Evolutionary conservation across 2,888 invertebrate species (phyloP).

Genomic region (Brachypalpus laphriformis): DNA sequence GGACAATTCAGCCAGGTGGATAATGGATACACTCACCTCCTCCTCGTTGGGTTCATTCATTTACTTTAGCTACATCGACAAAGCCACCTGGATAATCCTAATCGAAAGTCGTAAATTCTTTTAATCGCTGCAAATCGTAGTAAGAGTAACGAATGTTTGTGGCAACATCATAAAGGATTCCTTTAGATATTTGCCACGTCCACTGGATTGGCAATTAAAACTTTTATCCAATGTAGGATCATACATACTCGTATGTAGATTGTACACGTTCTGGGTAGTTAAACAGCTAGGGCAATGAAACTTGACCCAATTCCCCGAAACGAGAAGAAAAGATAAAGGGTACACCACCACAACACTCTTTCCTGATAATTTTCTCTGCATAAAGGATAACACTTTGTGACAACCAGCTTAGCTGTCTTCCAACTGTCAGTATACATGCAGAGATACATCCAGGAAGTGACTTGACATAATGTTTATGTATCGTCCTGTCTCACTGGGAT

Average conservation of each 20-base stretch:
- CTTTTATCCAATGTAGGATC: too few relatives aligned
- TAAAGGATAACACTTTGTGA: conserved; percentile 31
- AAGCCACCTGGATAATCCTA: conserved; percentile 22
- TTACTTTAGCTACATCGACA: conserved; percentile 1
- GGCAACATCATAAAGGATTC: not conserved
- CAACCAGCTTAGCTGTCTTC: conserved; percentile 22
- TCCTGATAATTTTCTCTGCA: conserved; percentile 16
- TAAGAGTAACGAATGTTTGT: conserved; percentile 9
- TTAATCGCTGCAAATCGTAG: conserved; percentile 40
- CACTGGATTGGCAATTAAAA: too few relatives aligned
- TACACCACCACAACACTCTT: conserved; percentile 7
- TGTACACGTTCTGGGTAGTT: conserved; percentile 8
- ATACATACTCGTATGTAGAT: too few relatives aligned
- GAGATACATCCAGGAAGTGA: conserved; percentile 58
- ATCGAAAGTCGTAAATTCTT: conserved; percentile 65
- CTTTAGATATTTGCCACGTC: conserved; percentile 48
- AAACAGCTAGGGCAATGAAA: conserved; percentile 59
- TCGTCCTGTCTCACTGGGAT: conserved; percentile 30
- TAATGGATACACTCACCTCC: conserved; percentile 48
- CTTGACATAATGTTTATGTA: conserved; percentile 66
- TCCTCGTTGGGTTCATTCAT: not conserved
- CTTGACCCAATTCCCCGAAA: conserved; percentile 62
- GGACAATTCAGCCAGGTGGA: conserved; percentile 47
- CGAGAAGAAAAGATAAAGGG: not conserved
- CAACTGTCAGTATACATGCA: conserved; percentile 38